Base-by-base conservation (phyloP, 53 echinoderm and acorn worm genomes). In the Echinarachnius parma region DNA sequence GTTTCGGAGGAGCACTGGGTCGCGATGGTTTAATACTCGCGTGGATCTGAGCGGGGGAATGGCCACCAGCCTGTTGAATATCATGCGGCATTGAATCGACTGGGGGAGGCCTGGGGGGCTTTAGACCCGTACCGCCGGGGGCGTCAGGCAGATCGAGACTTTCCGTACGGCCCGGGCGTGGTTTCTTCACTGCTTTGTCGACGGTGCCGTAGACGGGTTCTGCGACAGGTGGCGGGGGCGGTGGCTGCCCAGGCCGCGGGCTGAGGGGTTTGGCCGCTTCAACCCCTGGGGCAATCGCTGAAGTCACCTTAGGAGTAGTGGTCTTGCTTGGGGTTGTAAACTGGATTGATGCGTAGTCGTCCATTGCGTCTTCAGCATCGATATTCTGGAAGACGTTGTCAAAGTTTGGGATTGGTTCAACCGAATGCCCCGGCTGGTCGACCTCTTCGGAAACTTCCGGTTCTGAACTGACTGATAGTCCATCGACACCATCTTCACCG, bases 121-220 rank as follows among this genome's bases (percentile, higher is more conserved):
- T 62, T 14, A 14, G 15, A 5, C 37, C 62, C n/a, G 59, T 31
- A 0, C 31, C 34, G 8, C 3, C 19, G 18, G 59, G 59, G 9
- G 62, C 19, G 25, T 62, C 62, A 0, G 42, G 4, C 26, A 36
- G 62, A 39, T 62, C 62, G 13, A 62, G 23, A 15, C 62, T 62
- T 25, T 21, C 23, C 26, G 37, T 8, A 22, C 62, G 37, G 31
- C 5, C 31, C 34, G 19, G 31, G n/a, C n/a, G n/a, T n/a, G 59
- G 59, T 37, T 22, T 34, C 37, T 62, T 62, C 14, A 25, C 42
- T 1, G 62, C 34, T 35, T 62, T 62, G 44, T 62, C 37, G 42
- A 62, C 36, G 62, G 23, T 37, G 42, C 62, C 23, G 44, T 62
- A 62, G 44, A 62, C 62, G 2, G 62, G 62, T 15, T 62, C 62